Percentiles rank a stretch among this genome's conserved stretches.
phyloP scores from a whole-genome alignment of 2,888 invertebrate species.

The Cheilosia variabilis region DNA sequence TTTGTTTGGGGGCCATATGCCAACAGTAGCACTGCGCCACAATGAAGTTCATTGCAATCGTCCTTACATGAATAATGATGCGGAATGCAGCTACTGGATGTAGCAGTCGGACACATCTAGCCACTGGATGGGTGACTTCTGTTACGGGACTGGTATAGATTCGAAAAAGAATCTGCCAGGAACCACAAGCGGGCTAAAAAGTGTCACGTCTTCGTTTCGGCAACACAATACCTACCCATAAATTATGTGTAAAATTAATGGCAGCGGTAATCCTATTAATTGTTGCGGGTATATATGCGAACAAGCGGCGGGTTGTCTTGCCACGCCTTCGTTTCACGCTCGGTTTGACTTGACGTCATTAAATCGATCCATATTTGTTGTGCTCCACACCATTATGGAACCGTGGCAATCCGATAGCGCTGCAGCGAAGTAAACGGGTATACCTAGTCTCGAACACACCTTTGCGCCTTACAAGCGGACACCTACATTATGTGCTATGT shows the following conservation, averaged over 20 bases:
- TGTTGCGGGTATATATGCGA: conserved; percentile 35
- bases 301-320: conserved; percentile 42
- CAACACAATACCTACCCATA: conserved; percentile 44
- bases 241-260: conserved; percentile 63
- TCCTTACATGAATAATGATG: conserved; percentile 42
- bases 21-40: conserved; percentile 1
- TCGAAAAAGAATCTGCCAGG: neutral
- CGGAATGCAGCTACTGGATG: conserved; percentile 44
- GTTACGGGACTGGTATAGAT: conserved; percentile 1
- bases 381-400: conserved; percentile 47
- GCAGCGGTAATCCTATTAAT: conserved; percentile 68
- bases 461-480: conserved; percentile 55
- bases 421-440: conserved; percentile 14
- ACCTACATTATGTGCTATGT: conserved; percentile 59
- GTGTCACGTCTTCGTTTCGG: neutral
- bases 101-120: conserved; percentile 48
- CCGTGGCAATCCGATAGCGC: conserved; percentile 57
- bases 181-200: neutral
- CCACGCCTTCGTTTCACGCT: conserved; percentile 69
- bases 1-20: conserved; percentile 42
- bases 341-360: conserved; percentile 52
- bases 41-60: conserved; percentile 19
- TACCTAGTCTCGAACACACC: conserved; percentile 53
- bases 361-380: conserved; percentile 69
- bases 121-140: conserved; percentile 48